phyloP scores from a whole-genome alignment of 2,888 invertebrate genomes.

The Cheilosia vernalis region DNA sequence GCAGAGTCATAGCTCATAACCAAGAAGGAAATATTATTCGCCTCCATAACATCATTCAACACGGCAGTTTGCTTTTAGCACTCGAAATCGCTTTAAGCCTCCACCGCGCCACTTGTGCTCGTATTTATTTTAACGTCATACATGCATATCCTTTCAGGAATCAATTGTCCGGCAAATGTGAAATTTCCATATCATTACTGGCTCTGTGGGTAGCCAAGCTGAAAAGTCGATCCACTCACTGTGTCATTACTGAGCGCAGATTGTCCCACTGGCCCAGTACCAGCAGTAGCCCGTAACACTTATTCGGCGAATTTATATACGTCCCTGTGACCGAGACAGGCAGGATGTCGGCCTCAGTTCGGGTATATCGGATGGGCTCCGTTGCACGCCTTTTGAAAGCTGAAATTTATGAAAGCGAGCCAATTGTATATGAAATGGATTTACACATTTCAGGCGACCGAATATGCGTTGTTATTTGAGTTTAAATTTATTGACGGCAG shows the following conservation, averaged over 20 bases:
- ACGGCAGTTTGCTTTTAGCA: constrained; percentile 49
- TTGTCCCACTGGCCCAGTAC: constrained; percentile 51
- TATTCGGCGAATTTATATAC: constrained; percentile 14
- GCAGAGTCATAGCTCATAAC: not conserved
- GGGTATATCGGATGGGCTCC: not conserved
- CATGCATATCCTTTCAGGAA: constrained; percentile 62
- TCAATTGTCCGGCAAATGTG: constrained; percentile 71
- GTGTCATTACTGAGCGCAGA: constrained; percentile 1
- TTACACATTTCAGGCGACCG: constrained; percentile 11
- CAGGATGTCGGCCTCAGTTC: constrained; percentile 26
- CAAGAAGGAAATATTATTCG: constrained; percentile 14
- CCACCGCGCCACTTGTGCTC: constrained; percentile 13
- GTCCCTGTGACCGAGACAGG: constrained; percentile 37
- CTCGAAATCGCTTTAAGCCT: constrained; percentile 7
- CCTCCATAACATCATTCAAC: constrained; percentile 23
- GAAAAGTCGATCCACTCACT: not conserved
- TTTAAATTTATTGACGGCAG: too few species aligned
- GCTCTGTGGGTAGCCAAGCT: not conserved
- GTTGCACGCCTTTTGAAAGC: constrained; percentile 29
- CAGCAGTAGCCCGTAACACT: constrained; percentile 13
- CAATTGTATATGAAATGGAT: constrained; percentile 16
- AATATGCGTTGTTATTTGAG: too few species aligned
- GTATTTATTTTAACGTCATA: constrained; percentile 56
- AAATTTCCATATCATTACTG: constrained; percentile 70
- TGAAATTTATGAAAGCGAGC: constrained; percentile 40